phyloP scores from a whole-genome alignment of 2,113 vertebrate species.

The Saccopteryx bilineata region DNA sequence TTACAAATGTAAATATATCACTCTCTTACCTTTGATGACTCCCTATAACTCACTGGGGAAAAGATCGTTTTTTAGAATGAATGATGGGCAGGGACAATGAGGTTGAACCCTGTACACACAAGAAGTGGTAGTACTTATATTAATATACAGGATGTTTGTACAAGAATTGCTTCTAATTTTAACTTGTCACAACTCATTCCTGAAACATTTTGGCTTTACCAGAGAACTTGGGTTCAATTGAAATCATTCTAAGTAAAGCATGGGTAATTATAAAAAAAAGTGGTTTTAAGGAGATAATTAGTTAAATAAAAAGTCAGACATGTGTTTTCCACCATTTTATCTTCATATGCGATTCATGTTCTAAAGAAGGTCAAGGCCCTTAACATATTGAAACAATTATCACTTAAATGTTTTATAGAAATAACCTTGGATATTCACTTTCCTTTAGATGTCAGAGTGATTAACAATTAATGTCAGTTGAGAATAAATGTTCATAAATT shows the following conservation, averaged over 20 bases:
- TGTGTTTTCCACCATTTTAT: slow-evolving; percentile 24
- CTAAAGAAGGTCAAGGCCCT: neutral
- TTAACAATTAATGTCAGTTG: slow-evolving; percentile 7
- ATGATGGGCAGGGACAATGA: neutral
- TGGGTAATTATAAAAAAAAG: neutral
- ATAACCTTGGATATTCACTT: neutral
- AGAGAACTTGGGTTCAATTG: neutral
- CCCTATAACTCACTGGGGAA: neutral
- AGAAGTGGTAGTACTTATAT: neutral
- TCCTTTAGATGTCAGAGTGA: slow-evolving; percentile 37
- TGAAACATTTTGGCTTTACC: neutral
- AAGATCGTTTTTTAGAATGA: neutral
- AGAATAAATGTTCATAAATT: neutral
- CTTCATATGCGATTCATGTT: slow-evolving; percentile 23
- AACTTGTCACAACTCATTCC: neutral
- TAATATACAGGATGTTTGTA: neutral
- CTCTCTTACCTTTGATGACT: neutral
- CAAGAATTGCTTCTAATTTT: neutral
- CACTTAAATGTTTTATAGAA: slow-evolving; percentile 24
- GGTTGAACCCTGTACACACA: neutral
- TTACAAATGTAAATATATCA: neutral
- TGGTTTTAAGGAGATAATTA: slow-evolving; percentile 1
- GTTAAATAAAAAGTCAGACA: neutral
- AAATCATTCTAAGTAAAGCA: neutral
- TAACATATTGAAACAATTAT: slow-evolving; percentile 7